Evolutionary conservation across 2,888 invertebrate genomes (phyloP).

Genomic region (Palloptera scutellata): DNA sequence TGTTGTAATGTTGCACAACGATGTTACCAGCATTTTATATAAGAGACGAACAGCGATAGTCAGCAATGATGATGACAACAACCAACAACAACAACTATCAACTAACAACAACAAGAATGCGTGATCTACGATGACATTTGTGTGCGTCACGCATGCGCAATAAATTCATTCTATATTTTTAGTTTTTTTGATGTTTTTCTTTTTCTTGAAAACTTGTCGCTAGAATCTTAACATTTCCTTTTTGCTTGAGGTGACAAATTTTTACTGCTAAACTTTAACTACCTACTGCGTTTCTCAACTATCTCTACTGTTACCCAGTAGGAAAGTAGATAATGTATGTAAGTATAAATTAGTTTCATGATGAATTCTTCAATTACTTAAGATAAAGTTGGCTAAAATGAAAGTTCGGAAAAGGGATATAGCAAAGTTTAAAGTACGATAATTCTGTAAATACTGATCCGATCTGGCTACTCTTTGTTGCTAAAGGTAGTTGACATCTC

Average conservation of each 20-base stretch:
- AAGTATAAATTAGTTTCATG: too few relatives aligned
- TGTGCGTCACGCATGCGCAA: constrained; percentile 34
- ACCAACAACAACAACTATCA: neutral
- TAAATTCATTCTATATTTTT: constrained; percentile 27
- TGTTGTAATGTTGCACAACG: constrained; percentile 21
- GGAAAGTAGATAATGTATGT: too few relatives aligned
- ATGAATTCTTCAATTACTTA: too few relatives aligned
- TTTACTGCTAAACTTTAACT: constrained; percentile 15
- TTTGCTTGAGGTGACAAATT: constrained; percentile 33
- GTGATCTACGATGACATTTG: constrained; percentile 33
- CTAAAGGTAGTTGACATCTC: too few relatives aligned
- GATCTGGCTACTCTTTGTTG: too few relatives aligned
- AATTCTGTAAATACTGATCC: too few relatives aligned
- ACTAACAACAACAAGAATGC: constrained; percentile 9
- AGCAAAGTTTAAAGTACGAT: too few relatives aligned
- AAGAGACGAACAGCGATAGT: neutral
- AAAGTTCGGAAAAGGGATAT: too few relatives aligned
- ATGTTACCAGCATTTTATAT: too few relatives aligned
- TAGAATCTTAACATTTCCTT: constrained; percentile 22
- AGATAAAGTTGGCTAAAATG: too few relatives aligned
- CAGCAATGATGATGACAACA: neutral
- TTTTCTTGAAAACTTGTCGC: neutral
- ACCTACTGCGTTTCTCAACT: too few relatives aligned
- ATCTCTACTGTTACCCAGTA: too few relatives aligned
- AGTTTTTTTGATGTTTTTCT: neutral